Conservation (phyloP, 2,797 vertebrate species). For the Rhabdomys pumilio region DNA sequence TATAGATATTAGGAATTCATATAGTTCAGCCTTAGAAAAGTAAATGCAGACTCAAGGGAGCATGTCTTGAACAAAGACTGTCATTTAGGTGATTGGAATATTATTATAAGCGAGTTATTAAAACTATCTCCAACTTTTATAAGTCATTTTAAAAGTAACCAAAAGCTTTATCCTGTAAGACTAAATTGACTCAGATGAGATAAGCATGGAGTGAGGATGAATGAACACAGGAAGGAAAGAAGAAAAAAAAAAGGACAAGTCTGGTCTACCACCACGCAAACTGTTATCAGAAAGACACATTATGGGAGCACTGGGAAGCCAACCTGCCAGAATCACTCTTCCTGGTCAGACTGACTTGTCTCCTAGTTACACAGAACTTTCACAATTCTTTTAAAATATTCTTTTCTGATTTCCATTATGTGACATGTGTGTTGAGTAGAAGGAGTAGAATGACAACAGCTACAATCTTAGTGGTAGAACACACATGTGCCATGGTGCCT, state of each 20-base stretch:
- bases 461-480: not conserved
- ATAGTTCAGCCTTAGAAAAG: not conserved
- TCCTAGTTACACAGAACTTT: not conserved
- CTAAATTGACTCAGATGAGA: not conserved
- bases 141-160: not conserved
- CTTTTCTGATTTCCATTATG: not conserved
- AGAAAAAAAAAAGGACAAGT: not conserved
- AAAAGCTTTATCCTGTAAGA: not conserved
- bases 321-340: not conserved
- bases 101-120: constrained; percentile 20
- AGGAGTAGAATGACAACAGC: not conserved
- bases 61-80: constrained; percentile 6
- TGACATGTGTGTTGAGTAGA: not conserved
- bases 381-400: not conserved
- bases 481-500: not conserved
- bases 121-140: constrained; percentile 3
- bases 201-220: not conserved
- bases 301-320: not conserved
- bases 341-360: not conserved
- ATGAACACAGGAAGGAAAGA: not conserved
- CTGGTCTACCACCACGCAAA: not conserved
- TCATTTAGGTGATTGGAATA: not conserved
- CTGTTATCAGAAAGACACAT: not conserved
- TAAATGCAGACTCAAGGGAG: not conserved
- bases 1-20: constrained; percentile 32